phyloP scores from a whole-genome alignment of 2,888 invertebrate species.

The Archaeoteleia sp. region DNA sequence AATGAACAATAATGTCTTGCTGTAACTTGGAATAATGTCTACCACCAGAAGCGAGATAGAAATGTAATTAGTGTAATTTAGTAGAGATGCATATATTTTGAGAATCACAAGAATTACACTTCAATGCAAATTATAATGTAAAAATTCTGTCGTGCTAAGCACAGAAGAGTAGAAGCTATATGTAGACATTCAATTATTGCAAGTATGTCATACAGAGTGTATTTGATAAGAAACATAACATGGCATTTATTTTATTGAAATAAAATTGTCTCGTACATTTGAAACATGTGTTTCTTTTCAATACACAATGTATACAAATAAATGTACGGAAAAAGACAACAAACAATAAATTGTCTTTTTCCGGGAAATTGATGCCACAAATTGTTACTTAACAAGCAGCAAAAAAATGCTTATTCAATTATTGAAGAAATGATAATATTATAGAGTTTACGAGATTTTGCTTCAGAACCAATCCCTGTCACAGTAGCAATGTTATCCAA shows the following conservation, averaged over 20 bases:
- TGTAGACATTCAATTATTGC: constrained; percentile 40
- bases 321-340: constrained; percentile 37
- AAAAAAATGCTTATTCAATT: constrained; percentile 27
- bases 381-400: constrained; percentile 30
- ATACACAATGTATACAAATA: constrained; percentile 32
- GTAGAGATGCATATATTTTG: constrained; percentile 45
- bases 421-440: no score
- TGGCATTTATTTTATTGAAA: constrained; percentile 2
- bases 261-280: no score
- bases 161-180: constrained; percentile 42
- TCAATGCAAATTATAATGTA: constrained; percentile 48
- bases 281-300: constrained; percentile 30
- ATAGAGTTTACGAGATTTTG: constrained; percentile 19
- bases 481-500: no score
- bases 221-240: constrained; percentile 39
- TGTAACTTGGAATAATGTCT: constrained; percentile 39
- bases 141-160: constrained; percentile 46
- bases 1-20: constrained; percentile 38
- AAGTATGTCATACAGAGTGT: constrained; percentile 30
- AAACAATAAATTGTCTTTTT: constrained; percentile 29
- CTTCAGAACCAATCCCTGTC: no score
- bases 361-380: constrained; percentile 5
- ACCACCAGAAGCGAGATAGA: constrained; percentile 50
- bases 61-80: constrained; percentile 42
- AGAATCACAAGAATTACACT: constrained; percentile 45